phyloP scores from a whole-genome alignment of 2,888 invertebrate genomes.

The Andrena haemorrhoa region DNA sequence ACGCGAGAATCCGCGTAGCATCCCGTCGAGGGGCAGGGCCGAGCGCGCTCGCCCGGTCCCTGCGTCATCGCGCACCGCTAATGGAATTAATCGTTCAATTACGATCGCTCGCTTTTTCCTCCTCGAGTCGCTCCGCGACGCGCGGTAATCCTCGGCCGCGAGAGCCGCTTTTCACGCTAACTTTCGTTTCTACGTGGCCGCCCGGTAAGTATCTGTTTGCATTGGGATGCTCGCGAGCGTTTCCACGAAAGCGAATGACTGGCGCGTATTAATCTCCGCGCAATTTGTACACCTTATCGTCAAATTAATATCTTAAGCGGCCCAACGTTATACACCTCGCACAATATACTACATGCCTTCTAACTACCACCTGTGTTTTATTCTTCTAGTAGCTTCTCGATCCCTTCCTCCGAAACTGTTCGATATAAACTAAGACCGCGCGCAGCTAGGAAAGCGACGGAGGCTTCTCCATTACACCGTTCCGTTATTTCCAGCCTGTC shows the following conservation, averaged over 20 bases:
- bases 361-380: too few relatives aligned
- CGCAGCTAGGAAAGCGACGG: too few relatives aligned
- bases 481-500: slow-evolving; percentile 57
- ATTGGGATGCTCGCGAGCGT: not conserved
- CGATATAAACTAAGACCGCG: too few relatives aligned
- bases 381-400: too few relatives aligned
- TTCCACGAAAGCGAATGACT: not conserved
- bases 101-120: slow-evolving; percentile 41
- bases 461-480: not conserved
- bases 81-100: slow-evolving; percentile 57
- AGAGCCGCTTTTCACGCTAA: not conserved
- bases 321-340: too few relatives aligned
- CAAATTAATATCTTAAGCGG: not conserved
- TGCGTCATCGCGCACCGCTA: slow-evolving; percentile 50
- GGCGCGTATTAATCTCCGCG: not conserved
- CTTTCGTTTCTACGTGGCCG: not conserved
- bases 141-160: not conserved
- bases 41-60: slow-evolving; percentile 29
- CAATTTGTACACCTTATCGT: not conserved
- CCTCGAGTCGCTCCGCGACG: not conserved
- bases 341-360: too few relatives aligned
- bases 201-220: slow-evolving; percentile 4
- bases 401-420: too few relatives aligned
- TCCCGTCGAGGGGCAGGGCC: slow-evolving; percentile 30
- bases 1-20: slow-evolving; percentile 48